Percentiles rank a stretch among this genome's conserved stretches.
Conservation (phyloP, 2,113 vertebrate species). For the Phoenicopterus ruber region DNA sequence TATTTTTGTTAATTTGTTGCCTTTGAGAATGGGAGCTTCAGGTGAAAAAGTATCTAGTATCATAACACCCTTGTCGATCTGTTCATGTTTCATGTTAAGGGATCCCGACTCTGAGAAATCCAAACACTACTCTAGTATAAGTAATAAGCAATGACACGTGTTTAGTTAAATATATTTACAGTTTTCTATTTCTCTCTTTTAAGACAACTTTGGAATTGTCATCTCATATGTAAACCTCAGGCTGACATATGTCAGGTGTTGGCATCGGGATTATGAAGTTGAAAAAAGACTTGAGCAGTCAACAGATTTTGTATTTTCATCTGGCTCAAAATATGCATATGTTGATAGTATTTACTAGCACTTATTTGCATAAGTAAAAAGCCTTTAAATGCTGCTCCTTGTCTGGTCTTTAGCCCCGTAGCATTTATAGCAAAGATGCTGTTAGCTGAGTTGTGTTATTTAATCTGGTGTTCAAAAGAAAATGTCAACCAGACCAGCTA, state of each 20-base stretch:
- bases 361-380: slow-evolving; percentile 29
- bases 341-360: slow-evolving; percentile 11
- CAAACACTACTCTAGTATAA: not conserved
- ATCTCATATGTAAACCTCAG: not conserved
- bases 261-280: not conserved
- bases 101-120: not conserved
- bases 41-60: not conserved
- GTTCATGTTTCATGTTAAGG: not conserved
- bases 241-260: not conserved
- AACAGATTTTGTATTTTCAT: not conserved
- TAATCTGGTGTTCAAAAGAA: slow-evolving; percentile 54
- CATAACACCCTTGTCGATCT: rapidly evolving
- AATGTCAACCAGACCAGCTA: slow-evolving; percentile 51
- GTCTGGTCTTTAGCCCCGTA: slow-evolving; percentile 54
- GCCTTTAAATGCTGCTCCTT: slow-evolving; percentile 29
- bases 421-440: slow-evolving; percentile 33
- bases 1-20: not conserved
- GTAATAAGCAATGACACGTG: not conserved
- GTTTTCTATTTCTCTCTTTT: not conserved
- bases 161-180: not conserved
- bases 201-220: not conserved
- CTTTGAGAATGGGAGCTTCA: not conserved
- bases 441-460: slow-evolving; percentile 41
- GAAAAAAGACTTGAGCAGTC: not conserved
- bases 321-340: not conserved